Conservation (phyloP, 2,113 vertebrate species). For the Clarias macrocephalus region DNA sequence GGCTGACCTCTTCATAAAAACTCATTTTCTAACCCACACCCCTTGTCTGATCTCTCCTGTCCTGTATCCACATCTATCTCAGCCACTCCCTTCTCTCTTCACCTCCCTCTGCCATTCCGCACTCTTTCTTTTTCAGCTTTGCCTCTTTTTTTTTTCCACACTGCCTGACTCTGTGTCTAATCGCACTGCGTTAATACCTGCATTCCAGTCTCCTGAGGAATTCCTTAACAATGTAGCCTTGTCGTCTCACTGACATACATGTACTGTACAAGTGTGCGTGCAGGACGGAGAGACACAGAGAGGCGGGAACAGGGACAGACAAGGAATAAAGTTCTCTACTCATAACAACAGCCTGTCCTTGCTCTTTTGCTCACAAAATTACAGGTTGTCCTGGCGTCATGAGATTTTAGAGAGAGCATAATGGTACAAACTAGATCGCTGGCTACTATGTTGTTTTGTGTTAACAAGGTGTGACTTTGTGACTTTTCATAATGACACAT, state of each 20-base stretch:
- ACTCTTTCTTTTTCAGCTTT: conserved; percentile 28
- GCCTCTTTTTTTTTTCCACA: neutral
- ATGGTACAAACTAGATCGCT: neutral
- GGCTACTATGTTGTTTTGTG: neutral
- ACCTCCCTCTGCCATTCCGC: conserved; percentile 45
- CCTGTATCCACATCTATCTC: conserved; percentile 13
- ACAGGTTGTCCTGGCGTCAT: neutral
- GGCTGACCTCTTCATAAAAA: conserved; percentile 2
- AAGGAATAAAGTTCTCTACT: conserved; percentile 45
- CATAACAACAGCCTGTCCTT: neutral
- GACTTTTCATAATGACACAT: neutral
- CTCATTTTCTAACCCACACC: neutral
- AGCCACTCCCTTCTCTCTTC: conserved; percentile 55
- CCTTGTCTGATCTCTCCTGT: conserved; percentile 2
- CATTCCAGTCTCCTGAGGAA: conserved; percentile 76
- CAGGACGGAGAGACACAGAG: conserved; percentile 8
- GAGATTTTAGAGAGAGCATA: neutral
- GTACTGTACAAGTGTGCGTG: conserved; percentile 56
- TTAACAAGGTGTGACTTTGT: neutral
- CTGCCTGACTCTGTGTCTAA: conserved; percentile 57
- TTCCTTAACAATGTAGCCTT: conserved; percentile 75
- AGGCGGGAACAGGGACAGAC: neutral
- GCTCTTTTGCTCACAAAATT: neutral
- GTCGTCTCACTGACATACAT: conserved; percentile 53
- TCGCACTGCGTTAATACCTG: conserved; percentile 72